Conservation (phyloP, 2,797 vertebrate genomes). For the Botia kubotai region DNA sequence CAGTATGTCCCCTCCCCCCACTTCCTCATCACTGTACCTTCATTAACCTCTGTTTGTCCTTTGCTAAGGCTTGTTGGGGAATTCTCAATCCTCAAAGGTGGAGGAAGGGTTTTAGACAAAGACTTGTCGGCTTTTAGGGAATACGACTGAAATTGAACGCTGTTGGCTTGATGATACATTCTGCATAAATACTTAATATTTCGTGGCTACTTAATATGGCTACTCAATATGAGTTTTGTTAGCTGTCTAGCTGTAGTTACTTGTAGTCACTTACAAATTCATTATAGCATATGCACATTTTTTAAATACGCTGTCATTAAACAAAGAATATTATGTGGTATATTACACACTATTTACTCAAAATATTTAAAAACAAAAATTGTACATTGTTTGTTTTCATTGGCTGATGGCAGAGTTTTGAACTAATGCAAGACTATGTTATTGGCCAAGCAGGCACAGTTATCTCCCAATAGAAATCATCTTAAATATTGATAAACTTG, state of each 20-base stretch:
- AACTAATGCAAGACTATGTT: not conserved
- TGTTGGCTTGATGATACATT: not conserved
- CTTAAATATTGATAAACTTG: not conserved
- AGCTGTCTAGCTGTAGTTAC: not conserved
- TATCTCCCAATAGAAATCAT: not conserved
- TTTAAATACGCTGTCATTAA: not conserved
- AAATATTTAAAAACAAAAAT: not conserved
- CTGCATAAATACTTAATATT: not conserved
- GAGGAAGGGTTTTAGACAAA: constrained; percentile 28
- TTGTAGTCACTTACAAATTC: too few species aligned
- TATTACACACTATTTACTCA: not conserved
- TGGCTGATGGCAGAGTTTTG: too few species aligned
- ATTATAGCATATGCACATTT: too few species aligned
- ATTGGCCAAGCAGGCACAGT: not conserved
- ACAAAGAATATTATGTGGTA: not conserved
- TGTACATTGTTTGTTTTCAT: too few species aligned
- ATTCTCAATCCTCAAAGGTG: constrained; percentile 17
- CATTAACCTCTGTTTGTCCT: constrained; percentile 30
- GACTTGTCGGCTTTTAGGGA: constrained; percentile 6
- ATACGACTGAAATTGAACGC: not conserved
- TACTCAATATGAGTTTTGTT: not conserved
- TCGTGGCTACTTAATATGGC: not conserved
- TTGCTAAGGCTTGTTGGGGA: constrained; percentile 32
- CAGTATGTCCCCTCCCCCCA: constrained; percentile 24
- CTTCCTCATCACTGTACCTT: constrained; percentile 40